Evolutionary conservation across 2,113 vertebrate genomes (phyloP).

Genomic region (Bagarius yarrelli): DNA sequence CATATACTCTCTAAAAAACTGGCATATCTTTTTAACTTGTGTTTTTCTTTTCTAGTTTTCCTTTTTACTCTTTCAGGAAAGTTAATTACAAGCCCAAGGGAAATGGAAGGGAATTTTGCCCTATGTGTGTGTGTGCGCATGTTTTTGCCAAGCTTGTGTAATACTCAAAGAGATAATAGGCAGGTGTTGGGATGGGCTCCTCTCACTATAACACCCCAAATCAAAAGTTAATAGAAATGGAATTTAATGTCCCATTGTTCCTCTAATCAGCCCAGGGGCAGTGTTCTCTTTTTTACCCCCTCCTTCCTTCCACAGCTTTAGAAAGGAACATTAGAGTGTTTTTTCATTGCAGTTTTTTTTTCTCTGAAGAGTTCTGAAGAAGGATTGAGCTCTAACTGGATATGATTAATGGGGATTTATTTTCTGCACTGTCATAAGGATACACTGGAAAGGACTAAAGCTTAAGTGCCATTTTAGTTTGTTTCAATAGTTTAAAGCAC

Average conservation of each 20-base stretch:
- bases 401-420: not conserved
- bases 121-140: constrained; percentile 41
- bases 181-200: constrained; percentile 76
- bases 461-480: not conserved
- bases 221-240: constrained; percentile 77
- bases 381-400: constrained; percentile 13
- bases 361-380: constrained; percentile 11
- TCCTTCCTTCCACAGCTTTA: constrained; percentile 50
- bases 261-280: constrained; percentile 65
- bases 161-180: constrained; percentile 72
- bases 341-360: constrained; percentile 32
- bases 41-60: constrained; percentile 16
- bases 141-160: constrained; percentile 78
- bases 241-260: constrained; percentile 76
- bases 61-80: constrained; percentile 1
- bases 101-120: constrained; percentile 40
- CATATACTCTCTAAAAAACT: not conserved
- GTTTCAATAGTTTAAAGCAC: too few relatives aligned
- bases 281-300: constrained; percentile 48
- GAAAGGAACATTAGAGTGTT: constrained; percentile 60
- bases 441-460: not conserved
- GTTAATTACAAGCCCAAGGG: constrained; percentile 45
- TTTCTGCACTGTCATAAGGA: not conserved
- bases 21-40: constrained; percentile 17
- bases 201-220: constrained; percentile 71